Evolutionary conservation across 2,888 invertebrate species (phyloP).

Genomic region (Pristionchus entomophagus): DNA sequence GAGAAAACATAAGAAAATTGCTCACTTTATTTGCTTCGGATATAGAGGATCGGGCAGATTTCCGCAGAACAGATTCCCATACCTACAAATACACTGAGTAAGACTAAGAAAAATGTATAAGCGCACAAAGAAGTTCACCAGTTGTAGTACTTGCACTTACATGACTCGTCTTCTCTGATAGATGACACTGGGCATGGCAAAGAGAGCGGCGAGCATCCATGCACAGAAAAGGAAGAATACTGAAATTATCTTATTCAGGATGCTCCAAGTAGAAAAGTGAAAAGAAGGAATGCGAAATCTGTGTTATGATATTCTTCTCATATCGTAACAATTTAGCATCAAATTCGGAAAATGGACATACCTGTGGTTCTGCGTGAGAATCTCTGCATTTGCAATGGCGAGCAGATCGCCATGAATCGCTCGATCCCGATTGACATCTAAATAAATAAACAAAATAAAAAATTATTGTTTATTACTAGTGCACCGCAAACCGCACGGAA

Average conservation of each 20-base stretch:
- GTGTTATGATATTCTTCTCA: background rate
- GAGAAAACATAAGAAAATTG: constrained; percentile 54
- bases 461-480: too few relatives aligned
- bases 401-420: constrained; percentile 67
- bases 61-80: too few relatives aligned
- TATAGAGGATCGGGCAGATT: too few relatives aligned
- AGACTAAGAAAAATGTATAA: too few relatives aligned
- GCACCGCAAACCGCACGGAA: too few relatives aligned
- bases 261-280: too few relatives aligned
- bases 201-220: constrained; percentile 62
- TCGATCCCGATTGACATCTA: constrained; percentile 70
- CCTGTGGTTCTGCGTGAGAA: constrained; percentile 62
- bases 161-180: constrained; percentile 12
- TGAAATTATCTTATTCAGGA: background rate
- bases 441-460: too few relatives aligned
- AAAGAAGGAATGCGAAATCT: background rate
- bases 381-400: constrained; percentile 66
- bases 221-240: constrained; percentile 50
- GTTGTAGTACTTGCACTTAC: too few relatives aligned
- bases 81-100: too few relatives aligned
- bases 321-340: background rate
- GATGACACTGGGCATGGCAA: constrained; percentile 62
- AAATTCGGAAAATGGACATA: background rate
- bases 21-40: background rate
- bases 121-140: too few relatives aligned